These are phyloP conservation scores for Poeciliopsis prolifica DNA, from an alignment of 2,113 vertebrate species.

Conservation along the genomic window DNA sequence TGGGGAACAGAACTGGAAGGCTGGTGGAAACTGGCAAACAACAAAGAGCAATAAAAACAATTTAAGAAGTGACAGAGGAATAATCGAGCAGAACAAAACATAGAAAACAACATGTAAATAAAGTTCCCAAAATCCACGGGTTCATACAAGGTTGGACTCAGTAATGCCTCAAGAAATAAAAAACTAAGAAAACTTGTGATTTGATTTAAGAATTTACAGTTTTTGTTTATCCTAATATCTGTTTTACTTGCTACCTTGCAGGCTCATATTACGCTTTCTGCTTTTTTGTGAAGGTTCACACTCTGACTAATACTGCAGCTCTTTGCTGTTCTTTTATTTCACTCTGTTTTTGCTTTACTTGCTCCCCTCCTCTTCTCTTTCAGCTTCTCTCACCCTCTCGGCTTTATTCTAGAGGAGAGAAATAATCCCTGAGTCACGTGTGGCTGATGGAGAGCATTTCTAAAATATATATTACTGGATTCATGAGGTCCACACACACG, in stretches of 20 bases:
- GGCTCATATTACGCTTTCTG: background rate
- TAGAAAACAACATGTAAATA: too few species aligned
- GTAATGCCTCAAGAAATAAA: background rate
- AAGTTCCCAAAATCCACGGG: background rate
- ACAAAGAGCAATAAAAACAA: too few species aligned
- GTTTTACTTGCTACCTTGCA: background rate
- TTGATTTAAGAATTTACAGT: background rate
- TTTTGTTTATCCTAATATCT: background rate
- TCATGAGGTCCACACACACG: conserved; percentile 18
- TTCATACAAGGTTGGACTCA: background rate
- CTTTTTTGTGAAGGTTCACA: background rate
- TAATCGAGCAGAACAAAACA: too few species aligned
- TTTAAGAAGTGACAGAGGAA: too few species aligned
- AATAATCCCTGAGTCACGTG: conserved; percentile 69
- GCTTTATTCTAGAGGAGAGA: conserved; percentile 58
- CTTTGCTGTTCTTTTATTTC: background rate
- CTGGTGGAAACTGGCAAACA: background rate
- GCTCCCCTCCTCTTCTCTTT: conserved; percentile 11
- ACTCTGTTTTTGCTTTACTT: background rate
- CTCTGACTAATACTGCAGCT: conserved; percentile 1
- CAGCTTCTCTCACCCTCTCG: conserved; percentile 14
- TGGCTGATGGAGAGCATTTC: conserved; percentile 32
- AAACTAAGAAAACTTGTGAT: background rate
- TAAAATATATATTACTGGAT: conserved; percentile 45
- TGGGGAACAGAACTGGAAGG: background rate